Evolutionary conservation across 2,888 invertebrate species (phyloP).

Genomic region (Agrypnus murinus): DNA sequence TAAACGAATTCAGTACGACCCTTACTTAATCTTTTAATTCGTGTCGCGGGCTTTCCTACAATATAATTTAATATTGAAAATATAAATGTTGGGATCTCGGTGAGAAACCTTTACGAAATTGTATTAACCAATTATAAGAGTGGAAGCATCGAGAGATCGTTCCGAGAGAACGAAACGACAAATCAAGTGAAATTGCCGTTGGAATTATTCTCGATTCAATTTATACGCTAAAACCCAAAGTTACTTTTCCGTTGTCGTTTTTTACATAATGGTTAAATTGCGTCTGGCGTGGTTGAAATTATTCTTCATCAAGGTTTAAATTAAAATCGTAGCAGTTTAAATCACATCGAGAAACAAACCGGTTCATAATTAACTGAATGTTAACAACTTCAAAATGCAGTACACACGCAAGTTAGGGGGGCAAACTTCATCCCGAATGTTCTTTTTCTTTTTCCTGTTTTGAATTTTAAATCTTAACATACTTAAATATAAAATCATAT

Average conservation of each 20-base stretch:
- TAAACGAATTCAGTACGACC: conserved; percentile 51
- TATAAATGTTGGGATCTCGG: conserved; percentile 20
- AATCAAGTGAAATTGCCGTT: conserved; percentile 23
- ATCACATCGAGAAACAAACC: conserved; percentile 43
- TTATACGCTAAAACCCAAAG: conserved; percentile 29
- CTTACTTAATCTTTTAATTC: conserved; percentile 50
- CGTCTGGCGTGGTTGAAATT: conserved; percentile 41
- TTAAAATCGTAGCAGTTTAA: conserved; percentile 45
- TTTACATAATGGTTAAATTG: conserved; percentile 42
- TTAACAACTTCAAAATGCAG: conserved; percentile 27
- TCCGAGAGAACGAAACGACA: conserved; percentile 9
- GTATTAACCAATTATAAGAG: conserved; percentile 37
- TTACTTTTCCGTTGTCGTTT: conserved; percentile 28
- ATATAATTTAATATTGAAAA: conserved; percentile 36
- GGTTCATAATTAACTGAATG: conserved; percentile 47
- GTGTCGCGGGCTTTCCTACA: conserved; percentile 30
- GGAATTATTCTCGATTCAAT: conserved; percentile 32
- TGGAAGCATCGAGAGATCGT: background rate
- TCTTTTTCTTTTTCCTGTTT: background rate
- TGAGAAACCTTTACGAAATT: conserved; percentile 27
- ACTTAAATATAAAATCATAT: too few relatives aligned
- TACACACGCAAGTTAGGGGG: conserved; percentile 37
- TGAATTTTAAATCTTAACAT: conserved; percentile 11
- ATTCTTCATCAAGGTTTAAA: conserved; percentile 42
- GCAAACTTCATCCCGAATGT: conserved; percentile 7